Evolutionary conservation across 2,888 invertebrate species (phyloP).

Genomic region (Beris chalybata): DNA sequence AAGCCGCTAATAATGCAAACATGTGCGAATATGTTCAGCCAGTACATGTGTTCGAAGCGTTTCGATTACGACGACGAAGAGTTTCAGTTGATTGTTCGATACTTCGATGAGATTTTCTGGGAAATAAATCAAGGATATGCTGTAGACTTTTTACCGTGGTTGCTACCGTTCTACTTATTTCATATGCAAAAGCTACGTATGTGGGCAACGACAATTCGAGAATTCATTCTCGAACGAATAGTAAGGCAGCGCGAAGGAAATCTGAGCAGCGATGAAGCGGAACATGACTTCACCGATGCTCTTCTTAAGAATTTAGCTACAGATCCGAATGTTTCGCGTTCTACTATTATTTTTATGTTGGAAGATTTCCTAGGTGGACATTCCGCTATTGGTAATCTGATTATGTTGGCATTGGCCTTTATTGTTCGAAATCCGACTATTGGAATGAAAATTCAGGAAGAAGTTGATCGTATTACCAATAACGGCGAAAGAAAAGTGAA

Average conservation of each 20-base stretch:
- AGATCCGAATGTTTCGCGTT: slow-evolving; percentile 69
- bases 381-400: slow-evolving; percentile 82
- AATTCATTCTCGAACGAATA: slow-evolving; percentile 73
- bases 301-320: slow-evolving; percentile 70
- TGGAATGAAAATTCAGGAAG: slow-evolving; percentile 66
- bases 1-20: slow-evolving; percentile 74
- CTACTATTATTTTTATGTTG: slow-evolving; percentile 78
- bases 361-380: slow-evolving; percentile 89
- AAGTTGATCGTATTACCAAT: slow-evolving; percentile 60
- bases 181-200: slow-evolving; percentile 69
- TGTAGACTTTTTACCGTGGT: slow-evolving; percentile 82
- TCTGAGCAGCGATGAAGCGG: slow-evolving; percentile 61
- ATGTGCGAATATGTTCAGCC: slow-evolving; percentile 82
- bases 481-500: slow-evolving; percentile 61
- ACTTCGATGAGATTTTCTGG: slow-evolving; percentile 87
- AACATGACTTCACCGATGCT: slow-evolving; percentile 79
- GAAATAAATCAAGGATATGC: slow-evolving; percentile 89
- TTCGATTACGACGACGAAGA: slow-evolving; percentile 71
- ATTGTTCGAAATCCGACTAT: slow-evolving; percentile 69
- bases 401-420: slow-evolving; percentile 74
- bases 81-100: slow-evolving; percentile 68
- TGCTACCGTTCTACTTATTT: slow-evolving; percentile 70
- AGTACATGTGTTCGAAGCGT: slow-evolving; percentile 82
- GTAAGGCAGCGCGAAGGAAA: slow-evolving; percentile 59
- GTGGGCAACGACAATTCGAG: slow-evolving; percentile 71